A percentile compares a stretch with the other conserved stretches of the same genome.
Conservation (phyloP, 2,888 invertebrate species). For the Andrena bicolor region DNA sequence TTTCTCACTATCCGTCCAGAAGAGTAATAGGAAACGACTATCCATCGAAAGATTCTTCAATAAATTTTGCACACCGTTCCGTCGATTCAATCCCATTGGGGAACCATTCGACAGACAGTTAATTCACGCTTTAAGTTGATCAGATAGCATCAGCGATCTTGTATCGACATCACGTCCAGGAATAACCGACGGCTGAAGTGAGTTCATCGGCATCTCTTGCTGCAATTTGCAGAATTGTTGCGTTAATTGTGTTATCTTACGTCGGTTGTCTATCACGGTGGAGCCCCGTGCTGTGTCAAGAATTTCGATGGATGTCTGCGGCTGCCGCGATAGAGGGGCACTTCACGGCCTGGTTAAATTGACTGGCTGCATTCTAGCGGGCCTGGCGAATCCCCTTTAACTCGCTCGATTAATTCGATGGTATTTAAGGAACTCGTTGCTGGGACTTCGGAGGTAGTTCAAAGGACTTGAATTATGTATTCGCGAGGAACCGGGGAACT, state of each 20-base stretch:
- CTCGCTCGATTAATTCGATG: background rate
- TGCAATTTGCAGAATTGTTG: constrained; percentile 51
- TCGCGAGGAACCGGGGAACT: no score
- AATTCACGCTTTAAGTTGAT: no score
- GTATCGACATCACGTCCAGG: constrained; percentile 12
- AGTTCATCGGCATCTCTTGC: constrained; percentile 16
- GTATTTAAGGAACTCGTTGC: background rate
- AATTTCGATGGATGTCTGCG: constrained; percentile 42
- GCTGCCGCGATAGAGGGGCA: constrained; percentile 4
- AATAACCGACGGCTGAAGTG: constrained; percentile 29
- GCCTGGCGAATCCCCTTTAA: background rate
- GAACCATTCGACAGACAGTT: no score
- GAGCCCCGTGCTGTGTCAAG: constrained; percentile 25
- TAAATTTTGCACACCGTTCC: no score
- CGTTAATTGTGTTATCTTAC: constrained; percentile 59
- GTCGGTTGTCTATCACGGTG: constrained; percentile 32
- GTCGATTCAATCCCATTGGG: no score
- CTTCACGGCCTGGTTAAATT: constrained; percentile 38
- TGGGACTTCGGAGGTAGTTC: background rate
- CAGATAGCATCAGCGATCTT: constrained; percentile 10
- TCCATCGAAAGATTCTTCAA: no score
- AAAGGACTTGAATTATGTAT: background rate
- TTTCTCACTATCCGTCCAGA: no score
- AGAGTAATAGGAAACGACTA: no score
- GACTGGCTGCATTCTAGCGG: background rate